Percentiles rank a stretch among this genome's conserved stretches.
These are phyloP conservation scores for Myodes glareolus DNA, from an alignment of 2,113 vertebrate genomes.

Conservation along the genomic window DNA sequence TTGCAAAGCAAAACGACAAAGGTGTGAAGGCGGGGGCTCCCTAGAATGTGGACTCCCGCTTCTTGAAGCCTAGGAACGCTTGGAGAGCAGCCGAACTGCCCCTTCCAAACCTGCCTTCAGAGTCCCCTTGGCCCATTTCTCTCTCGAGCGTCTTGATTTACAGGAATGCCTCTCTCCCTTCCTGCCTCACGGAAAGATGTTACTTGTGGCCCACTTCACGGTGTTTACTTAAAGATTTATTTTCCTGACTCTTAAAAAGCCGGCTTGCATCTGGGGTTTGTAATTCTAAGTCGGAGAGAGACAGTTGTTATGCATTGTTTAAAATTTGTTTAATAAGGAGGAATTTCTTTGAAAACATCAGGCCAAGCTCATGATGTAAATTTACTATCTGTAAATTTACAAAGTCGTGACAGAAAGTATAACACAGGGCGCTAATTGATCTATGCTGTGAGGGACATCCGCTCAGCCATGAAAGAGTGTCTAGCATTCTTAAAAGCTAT, in stretches of 20 bases:
- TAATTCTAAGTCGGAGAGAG: conserved; percentile 73
- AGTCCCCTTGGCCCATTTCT: background rate
- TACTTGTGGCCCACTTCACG: conserved; percentile 56
- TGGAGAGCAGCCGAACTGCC: background rate
- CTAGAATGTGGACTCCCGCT: background rate
- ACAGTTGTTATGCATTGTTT: conserved; percentile 80
- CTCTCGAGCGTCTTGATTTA: background rate
- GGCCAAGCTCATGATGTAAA: conserved; percentile 77
- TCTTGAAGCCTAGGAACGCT: background rate
- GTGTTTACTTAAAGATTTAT: conserved; percentile 69
- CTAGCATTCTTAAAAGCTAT: conserved; percentile 65
- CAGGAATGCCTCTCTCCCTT: background rate
- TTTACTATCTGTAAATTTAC: conserved; percentile 77
- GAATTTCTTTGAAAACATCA: conserved; percentile 80
- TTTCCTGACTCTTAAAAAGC: conserved; percentile 71
- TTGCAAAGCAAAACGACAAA: background rate
- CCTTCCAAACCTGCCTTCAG: background rate
- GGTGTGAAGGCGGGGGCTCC: background rate
- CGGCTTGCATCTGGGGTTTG: conserved; percentile 74
- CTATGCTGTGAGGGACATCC: conserved; percentile 62
- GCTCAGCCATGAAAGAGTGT: conserved; percentile 54
- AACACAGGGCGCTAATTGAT: conserved; percentile 72
- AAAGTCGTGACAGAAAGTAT: conserved; percentile 76
- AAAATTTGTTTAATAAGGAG: conserved; percentile 79
- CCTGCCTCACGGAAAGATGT: background rate